phyloP scores from a whole-genome alignment of 2,113 vertebrate species.

The Brachypodius melanocephalos region DNA sequence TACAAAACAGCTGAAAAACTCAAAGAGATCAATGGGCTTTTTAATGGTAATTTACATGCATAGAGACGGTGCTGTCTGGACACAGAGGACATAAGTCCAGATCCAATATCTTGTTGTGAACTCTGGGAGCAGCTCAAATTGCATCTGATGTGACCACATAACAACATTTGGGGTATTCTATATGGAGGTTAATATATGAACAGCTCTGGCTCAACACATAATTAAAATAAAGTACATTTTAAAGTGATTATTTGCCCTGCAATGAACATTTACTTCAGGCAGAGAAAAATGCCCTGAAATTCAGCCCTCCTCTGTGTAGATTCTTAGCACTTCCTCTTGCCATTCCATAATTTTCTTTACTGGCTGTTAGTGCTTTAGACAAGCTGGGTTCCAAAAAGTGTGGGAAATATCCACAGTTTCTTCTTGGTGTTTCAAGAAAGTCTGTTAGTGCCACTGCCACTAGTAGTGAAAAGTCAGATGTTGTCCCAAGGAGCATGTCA shows the following conservation, averaged over 20 bases:
- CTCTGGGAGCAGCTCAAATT: constrained; percentile 34
- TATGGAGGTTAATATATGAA: constrained; percentile 13
- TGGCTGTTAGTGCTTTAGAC: background rate
- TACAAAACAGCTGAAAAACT: background rate
- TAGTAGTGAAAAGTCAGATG: background rate
- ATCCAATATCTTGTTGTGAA: constrained; percentile 6
- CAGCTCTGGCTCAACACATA: background rate
- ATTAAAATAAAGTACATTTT: constrained; percentile 7
- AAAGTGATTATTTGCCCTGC: background rate
- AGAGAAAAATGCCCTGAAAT: background rate
- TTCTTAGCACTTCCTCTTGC: background rate
- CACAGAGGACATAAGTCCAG: background rate
- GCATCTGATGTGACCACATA: background rate
- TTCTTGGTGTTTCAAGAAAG: background rate
- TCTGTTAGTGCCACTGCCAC: background rate
- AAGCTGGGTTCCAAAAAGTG: background rate
- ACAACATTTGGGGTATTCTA: constrained; percentile 6
- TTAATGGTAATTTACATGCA: constrained; percentile 33
- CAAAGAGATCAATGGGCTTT: constrained; percentile 3
- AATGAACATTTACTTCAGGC: background rate
- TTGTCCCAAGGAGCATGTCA: background rate
- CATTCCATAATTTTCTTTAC: background rate
- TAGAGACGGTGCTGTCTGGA: constrained; percentile 19
- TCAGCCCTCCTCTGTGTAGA: background rate
- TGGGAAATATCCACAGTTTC: background rate